Percentiles rank a stretch among this genome's conserved stretches.
Conservation (phyloP, 2,797 vertebrate species). For the Linurgus olivaceus region DNA sequence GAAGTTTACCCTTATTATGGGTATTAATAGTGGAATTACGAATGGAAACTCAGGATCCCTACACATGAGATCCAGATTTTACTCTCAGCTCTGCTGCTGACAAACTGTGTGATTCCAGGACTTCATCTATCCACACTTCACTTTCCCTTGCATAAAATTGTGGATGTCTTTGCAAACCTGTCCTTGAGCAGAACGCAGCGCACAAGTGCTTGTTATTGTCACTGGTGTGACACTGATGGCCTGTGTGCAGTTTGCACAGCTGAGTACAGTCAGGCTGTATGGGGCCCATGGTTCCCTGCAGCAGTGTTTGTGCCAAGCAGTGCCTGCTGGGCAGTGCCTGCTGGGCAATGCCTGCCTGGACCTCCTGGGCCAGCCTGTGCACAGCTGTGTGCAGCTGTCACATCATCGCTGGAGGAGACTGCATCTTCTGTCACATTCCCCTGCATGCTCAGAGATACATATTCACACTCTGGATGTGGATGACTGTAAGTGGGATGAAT, state of each 20-base stretch:
- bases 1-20: not conserved
- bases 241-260: not conserved
- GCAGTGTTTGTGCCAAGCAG: not conserved
- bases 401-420: conserved; percentile 1
- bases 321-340: not conserved
- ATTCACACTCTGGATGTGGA: not conserved
- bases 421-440: conserved; percentile 10
- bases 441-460: not conserved
- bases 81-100: not conserved
- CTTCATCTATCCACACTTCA: not conserved
- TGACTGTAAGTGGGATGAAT: not conserved
- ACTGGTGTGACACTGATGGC: not conserved
- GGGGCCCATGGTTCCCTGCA: not conserved
- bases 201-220: not conserved
- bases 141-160: not conserved
- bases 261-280: not conserved
- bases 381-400: conserved; percentile 41
- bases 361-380: not conserved
- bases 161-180: not conserved
- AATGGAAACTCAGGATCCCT: not conserved
- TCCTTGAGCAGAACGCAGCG: not conserved
- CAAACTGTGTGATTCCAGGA: not conserved
- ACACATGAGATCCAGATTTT: not conserved
- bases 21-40: not conserved
- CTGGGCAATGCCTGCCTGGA: not conserved